Evolutionary conservation across 2,888 invertebrate species (phyloP), one percentile per base, ranked within the genome.

Genomic region (Parnassius smintheus): DNA sequence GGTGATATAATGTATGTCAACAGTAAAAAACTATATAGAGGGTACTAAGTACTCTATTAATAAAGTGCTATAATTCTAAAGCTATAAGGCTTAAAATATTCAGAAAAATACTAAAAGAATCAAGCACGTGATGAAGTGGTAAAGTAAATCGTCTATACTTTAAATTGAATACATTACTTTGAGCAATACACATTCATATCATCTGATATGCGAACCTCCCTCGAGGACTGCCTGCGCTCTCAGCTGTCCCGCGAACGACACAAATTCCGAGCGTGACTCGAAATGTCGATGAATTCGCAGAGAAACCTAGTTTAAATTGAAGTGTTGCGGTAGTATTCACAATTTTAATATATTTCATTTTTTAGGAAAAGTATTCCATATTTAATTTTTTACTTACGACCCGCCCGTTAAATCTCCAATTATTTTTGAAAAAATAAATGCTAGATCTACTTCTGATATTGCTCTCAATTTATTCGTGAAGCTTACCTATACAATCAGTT

Each of bases 211-310:
- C 54, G 41, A 35, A 12, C 7, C 41, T 62, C 62, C 59, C 59
- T n/a, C n/a, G 61, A 49, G 58, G 44, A 42, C 9, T 18, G 57
- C 22, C 46, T 41, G 51, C 56, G 57, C 57, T 46, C 61, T 56
- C 61, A 25, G 42, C 53, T 53, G 58, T 49, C 62, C 54, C 53
- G 58, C 41, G 54, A 41, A 53, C 57, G 58, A 58, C 62, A 49
- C 62, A 62, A 62, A 62, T 58, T 62, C 58, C 52, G 58, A 54
- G 62, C 62, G 62, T 62, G 62, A 62, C 44, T 54, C 54, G 62
- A 62, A 62, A 62, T 62, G 58, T 62, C 58, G 62, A 62, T 62
- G 62, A 62, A 62, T 58, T 49, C 53, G 42, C 44, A 18, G 18
- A 41, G 10, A 35, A 61, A 56, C 46, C 18, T 56, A 56, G 51